Percentiles rank a stretch among this genome's conserved stretches.
Evolutionary conservation across 2,797 vertebrate genomes (phyloP).

Genomic region (Gymnopithys bicolor): DNA sequence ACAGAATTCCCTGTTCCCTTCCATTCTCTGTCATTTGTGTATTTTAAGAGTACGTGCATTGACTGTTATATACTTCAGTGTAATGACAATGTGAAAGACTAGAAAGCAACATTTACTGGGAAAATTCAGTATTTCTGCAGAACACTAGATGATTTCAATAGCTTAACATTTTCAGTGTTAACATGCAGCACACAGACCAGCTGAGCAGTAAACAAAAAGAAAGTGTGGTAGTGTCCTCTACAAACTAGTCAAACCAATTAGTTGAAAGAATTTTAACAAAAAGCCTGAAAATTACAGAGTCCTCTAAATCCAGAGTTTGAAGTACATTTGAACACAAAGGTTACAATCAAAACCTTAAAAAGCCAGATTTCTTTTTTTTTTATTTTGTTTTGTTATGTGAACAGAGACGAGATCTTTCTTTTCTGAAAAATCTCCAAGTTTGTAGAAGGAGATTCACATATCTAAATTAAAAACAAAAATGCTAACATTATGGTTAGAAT

Average conservation of each 20-base stretch:
- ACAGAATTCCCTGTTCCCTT: constrained; percentile 51
- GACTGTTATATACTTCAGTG: constrained; percentile 31
- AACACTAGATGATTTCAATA: constrained; percentile 2
- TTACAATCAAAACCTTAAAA: not conserved
- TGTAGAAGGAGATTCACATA: not conserved
- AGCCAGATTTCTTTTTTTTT: not conserved
- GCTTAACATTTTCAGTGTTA: not conserved
- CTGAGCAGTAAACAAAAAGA: not conserved
- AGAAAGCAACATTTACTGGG: not conserved
- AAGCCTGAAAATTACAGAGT: not conserved
- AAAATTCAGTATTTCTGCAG: not conserved
- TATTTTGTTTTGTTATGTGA: not conserved
- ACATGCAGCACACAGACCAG: constrained; percentile 58
- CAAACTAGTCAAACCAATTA: not conserved
- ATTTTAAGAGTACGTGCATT: constrained; percentile 57
- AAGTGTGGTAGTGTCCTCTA: not conserved
- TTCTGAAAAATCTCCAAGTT: not conserved
- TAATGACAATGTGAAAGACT: constrained; percentile 27
- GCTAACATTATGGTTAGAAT: not conserved
- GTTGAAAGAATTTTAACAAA: not conserved
- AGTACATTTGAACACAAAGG: not conserved
- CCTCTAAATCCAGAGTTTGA: not conserved
- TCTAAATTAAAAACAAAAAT: not conserved
- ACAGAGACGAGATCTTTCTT: not conserved
- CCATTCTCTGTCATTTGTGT: constrained; percentile 55